Base-by-base conservation (phyloP, 2,888 invertebrate genomes). In the Peribatodes rhomboidaria region DNA sequence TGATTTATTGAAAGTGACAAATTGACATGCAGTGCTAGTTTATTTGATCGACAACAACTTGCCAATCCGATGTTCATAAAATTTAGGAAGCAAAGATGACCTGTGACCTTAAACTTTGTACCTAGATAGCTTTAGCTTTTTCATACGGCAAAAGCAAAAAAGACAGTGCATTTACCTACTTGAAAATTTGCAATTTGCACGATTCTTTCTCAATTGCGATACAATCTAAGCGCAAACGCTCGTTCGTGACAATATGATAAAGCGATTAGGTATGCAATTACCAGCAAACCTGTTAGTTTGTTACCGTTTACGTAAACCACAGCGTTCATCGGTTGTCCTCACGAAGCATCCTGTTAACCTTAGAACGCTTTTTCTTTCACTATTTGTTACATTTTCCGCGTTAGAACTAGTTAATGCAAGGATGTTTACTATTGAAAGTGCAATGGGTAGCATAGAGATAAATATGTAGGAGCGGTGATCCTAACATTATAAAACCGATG, bases 261-360 rank as follows among this genome's bases (percentile, higher is more conserved):
- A 60, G 62, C 58, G 53, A 58, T 68, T 64, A 71, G 65, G 63
- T 68, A 75, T 71, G 75, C 73, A 74, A 65, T 69, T 63, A 58
- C 13, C 33, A 54, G 37, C 52, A 39, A 58, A 59, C 54, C 54
- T 42, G 60, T 46, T 42, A 35, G 31, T 35, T 20, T 20, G 11
- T 33, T 31, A 47, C 46, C 13, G 33, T 59, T 59, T 60, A 59
- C 46, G 55, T 44, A 62, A 58, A 53, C 37, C 65, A 59, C 47
- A 37, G 53, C 47, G 68, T 66, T 31, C 78, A 77, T 86, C 76
- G 72, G 71, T 76, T 84, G 86, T 82, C 85, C 84, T 85, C 83
- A 80, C 55, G 71, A 75, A 68, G 82, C 83, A 86, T 86, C 88
- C 86, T 87, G 89, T 83, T 89, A 76, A 72, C 89, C 89, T 89